Evolutionary conservation across 2,113 vertebrate species (phyloP), one percentile per base, ranked within the genome.

Genomic region (Phoxinus phoxinus): DNA sequence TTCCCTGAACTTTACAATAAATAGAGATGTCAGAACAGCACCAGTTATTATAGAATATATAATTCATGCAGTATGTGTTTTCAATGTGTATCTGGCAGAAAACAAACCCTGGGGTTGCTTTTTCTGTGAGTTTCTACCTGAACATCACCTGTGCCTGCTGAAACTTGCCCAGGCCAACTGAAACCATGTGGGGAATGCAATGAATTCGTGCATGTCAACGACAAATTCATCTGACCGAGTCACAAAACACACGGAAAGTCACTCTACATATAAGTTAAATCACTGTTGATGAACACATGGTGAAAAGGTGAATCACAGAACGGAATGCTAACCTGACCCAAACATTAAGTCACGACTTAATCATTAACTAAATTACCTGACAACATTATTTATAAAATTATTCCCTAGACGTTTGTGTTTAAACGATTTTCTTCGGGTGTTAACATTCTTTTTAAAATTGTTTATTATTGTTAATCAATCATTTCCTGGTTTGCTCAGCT

Each of bases 121-220:
- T 71, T 59, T 21, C 75, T 51, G 13, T 51, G 30, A 44, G 7
- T 51, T 10, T n/a, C 35, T 48, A 44, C 5, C 4, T 41, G 21
- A 30, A 23, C 35, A 10, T 6, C 27, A 46, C 73, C 81, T 72
- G 11, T 3, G 30, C 86, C 65, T 85, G 86, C 37, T 56, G 27
- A 51, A 56, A 87, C 86, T 77, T 44, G 86, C 3, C 73, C 44
- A 19, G 23, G 23, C 61, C n/a, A 59, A 7, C 17, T 69, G 41
- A 56, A 53, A 63, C 19, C 56, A 72, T 59, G 48, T 59, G 78
- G 58, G 37, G 83, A 85, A 85, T 51, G 77, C 21, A 51, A 77
- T 77, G 27, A 23, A 12, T 51, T 46, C 19, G n/a, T 37, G 17
- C 30, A 35, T 1, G 3, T 37, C 67, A 37, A 23, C 67, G 9